Base-by-base conservation (phyloP, 2,888 invertebrate species). In the Vannuccia rotundouncinata region DNA sequence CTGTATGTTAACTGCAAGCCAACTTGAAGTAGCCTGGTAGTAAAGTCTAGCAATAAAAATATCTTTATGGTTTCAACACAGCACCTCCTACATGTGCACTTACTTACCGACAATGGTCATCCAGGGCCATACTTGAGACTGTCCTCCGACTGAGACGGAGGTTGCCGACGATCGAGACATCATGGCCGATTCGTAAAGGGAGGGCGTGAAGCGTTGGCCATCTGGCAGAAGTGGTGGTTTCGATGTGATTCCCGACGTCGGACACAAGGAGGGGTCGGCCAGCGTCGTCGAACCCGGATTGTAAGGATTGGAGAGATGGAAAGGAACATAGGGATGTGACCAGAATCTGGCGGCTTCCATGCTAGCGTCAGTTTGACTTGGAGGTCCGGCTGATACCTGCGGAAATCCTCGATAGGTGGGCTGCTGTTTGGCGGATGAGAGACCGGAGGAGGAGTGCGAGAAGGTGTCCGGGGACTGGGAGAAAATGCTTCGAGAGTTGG, bases 51-150 rank as follows among this genome's bases (percentile, higher is more conserved):
- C 45, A 45, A 45, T 45, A 45, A 45, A 45, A 45, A 5, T 5
- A 5, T 13, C 5, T 45, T 45, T 45, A 45, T 45, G n/a, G n/a
- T n/a, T n/a, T n/a, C n/a, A n/a, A n/a, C n/a, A n/a, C n/a, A 45
- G 10, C 45, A 45, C 17, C 10, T 5, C 45, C 5, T 17, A 45
- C 45, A 45, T 45, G 45, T 45, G 45, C 17, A 17, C 17, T 45
- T 22, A 25, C 76, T n/a, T 77, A 77, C 77, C 77, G 25, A 77
- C 77, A 66, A 77, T 45, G 1, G 77, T 77, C 77, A 77, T 77
- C 77, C 77, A 77, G 1, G 77, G 77, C 77, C 77, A 77, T 27
- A 77, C 45, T 25, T 77, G 77, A 31, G 30, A 45, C 25, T 31
- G 31, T 77, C 77, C 77, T 77, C 1, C 45, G 10, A 27, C 77